Base-by-base conservation (phyloP, 1,140 invertebrate species). In the Platyscapa corneri region DNA sequence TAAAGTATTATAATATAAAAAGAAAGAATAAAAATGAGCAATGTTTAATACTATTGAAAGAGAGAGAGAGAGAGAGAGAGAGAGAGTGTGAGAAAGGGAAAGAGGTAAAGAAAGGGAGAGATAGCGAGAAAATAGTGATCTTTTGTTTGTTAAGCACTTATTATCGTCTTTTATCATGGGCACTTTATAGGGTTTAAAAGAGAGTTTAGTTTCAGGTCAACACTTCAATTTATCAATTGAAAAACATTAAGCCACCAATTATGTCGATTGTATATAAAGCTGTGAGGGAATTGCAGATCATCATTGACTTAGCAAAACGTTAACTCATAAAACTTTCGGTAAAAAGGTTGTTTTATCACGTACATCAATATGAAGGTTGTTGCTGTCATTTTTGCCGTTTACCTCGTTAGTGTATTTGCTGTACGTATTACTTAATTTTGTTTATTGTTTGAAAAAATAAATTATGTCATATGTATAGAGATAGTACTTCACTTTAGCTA, bases 181-280 rank as follows among this genome's bases (percentile, higher is more conserved):
- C 42, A 75, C 49, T 74, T 75, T 60, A 83, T 39, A 56, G 67
- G 53, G 37, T 37, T 83, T 76, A 84, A 84, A 84, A 75, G 20
- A 32, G 81, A 84, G 76, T 79, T 81, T 64, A 81, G 67, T 81
- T 85, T 81, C 77, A 85, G 84, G 84, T 85, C 84, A 85, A 85
- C 84, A 85, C 84, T 65, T 75, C 49, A 85, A 85, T 85, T 85
- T 85, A 81, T 85, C 84, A 85, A 85, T 85, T 85, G 84, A 80
- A 64, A 80, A 74, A 85, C 78, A 81, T 80, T 74, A 85, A 81
- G 70, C 56, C 78, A 23, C 1, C 78, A 67, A 81, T 85, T 80
- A 81, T 75, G 78, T 81, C 78, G 67, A 42, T 23, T 53, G 32
- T 82, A 82, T 86, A 86, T 85, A 86, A 82, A 67, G 80, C 60